Conservation (phyloP, 2,797 vertebrate species). For the Poecilia velifera region DNA sequence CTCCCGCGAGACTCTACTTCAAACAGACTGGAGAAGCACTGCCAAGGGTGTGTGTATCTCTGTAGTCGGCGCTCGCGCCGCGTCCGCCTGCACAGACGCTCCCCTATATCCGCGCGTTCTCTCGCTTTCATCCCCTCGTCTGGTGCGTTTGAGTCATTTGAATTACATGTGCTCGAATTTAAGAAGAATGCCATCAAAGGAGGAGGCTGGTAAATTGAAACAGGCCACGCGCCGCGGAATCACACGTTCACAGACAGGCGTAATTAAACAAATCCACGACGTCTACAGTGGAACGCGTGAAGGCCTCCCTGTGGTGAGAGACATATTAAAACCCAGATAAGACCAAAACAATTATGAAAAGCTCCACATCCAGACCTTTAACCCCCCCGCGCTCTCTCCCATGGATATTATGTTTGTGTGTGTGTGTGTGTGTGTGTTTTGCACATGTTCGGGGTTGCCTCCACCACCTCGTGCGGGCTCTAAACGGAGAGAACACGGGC, state of each 20-base stretch:
- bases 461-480: conserved; percentile 44
- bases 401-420: conserved; percentile 10
- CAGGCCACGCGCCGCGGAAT: conserved; percentile 11
- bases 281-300: conserved; percentile 55
- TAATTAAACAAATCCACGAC: conserved; percentile 72
- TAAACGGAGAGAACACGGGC: conserved; percentile 41
- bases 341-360: conserved; percentile 69
- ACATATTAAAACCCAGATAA: conserved; percentile 74
- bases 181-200: conserved; percentile 41
- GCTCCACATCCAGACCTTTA: conserved; percentile 36
- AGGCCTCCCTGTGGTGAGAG: conserved; percentile 64
- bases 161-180: conserved; percentile 24
- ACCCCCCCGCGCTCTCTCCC: not conserved
- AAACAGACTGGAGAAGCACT: conserved; percentile 87
- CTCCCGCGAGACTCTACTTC: conserved; percentile 84
- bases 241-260: conserved; percentile 35
- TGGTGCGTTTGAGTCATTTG: conserved; percentile 16
- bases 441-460: conserved; percentile 20
- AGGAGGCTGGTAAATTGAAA: conserved; percentile 23
- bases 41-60: conserved; percentile 65
- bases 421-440: conserved; percentile 4
- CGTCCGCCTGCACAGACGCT: conserved; percentile 42
- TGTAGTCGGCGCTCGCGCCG: conserved; percentile 7
- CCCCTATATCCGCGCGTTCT: conserved; percentile 15
- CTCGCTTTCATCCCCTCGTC: conserved; percentile 17